phyloP scores from a whole-genome alignment of 2,888 invertebrate genomes.

The Dryocosmus kuriphilus region DNA sequence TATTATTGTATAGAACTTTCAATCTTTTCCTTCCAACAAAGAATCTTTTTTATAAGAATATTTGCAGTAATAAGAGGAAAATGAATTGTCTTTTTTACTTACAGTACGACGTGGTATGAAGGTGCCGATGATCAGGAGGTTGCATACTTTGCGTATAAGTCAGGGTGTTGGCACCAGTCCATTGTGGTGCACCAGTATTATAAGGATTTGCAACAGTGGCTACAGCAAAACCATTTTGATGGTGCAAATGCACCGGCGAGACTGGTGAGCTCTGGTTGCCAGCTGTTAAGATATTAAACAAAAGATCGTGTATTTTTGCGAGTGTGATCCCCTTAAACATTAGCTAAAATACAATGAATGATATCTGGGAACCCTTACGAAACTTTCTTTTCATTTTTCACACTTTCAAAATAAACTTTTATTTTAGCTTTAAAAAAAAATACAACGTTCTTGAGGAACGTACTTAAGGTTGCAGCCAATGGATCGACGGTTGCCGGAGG shows the following conservation, averaged over 20 bases:
- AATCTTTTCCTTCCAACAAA: not conserved
- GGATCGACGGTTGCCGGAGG: slow-evolving; percentile 71
- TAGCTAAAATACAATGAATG: too few relatives aligned
- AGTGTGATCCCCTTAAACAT: too few relatives aligned
- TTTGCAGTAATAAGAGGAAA: too few relatives aligned
- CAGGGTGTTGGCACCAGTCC: slow-evolving; percentile 94
- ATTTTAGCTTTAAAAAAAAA: not conserved
- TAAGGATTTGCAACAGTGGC: slow-evolving; percentile 71
- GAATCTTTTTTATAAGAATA: not conserved
- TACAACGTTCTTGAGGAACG: slow-evolving; percentile 6
- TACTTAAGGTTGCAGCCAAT: slow-evolving; percentile 72
- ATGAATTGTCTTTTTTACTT: slow-evolving; percentile 65
- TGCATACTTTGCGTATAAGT: slow-evolving; percentile 95
- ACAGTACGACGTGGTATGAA: slow-evolving; percentile 83
- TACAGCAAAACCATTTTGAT: slow-evolving; percentile 78
- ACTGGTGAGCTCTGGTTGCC: slow-evolving; percentile 78
- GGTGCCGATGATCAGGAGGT: slow-evolving; percentile 83
- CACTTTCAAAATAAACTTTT: not conserved
- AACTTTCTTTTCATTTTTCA: slow-evolving; percentile 48
- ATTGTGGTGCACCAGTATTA: slow-evolving; percentile 80
- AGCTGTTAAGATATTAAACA: slow-evolving; percentile 75
- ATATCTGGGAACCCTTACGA: too few relatives aligned
- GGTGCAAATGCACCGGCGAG: slow-evolving; percentile 78
- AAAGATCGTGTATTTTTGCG: slow-evolving; percentile 41
- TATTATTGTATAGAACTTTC: not conserved